Percentiles rank a stretch among this genome's conserved stretches.
Conservation (phyloP, 2,888 invertebrate genomes). For the Aleiodes leptofemur region DNA sequence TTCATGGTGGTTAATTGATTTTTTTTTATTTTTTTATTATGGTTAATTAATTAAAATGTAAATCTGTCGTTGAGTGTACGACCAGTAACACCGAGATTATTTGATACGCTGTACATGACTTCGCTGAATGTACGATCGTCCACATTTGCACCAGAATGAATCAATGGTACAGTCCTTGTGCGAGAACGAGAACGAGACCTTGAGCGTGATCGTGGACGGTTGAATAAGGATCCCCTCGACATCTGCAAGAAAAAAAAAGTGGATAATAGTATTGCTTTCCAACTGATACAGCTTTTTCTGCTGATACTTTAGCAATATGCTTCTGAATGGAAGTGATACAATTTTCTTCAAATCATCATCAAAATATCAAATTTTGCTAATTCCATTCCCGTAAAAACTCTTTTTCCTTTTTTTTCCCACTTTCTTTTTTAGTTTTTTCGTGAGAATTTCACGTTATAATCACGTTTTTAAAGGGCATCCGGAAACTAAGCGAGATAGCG, state of each 20-base stretch:
- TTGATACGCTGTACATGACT: conserved; percentile 71
- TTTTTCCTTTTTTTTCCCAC: too few species aligned
- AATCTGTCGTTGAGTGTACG: conserved; percentile 73
- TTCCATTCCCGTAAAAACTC: too few species aligned
- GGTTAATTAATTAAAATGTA: conserved; percentile 62
- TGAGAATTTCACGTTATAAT: too few species aligned
- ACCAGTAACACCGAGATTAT: conserved; percentile 69
- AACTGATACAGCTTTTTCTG: too few species aligned
- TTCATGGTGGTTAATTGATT: conserved; percentile 44
- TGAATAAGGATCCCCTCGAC: conserved; percentile 59
- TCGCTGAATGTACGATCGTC: conserved; percentile 71
- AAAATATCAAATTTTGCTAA: too few species aligned
- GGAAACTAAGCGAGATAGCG: not conserved
- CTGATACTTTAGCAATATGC: too few species aligned
- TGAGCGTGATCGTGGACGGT: conserved; percentile 62
- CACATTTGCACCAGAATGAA: conserved; percentile 59
- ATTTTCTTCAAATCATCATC: too few species aligned
- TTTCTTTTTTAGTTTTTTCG: too few species aligned
- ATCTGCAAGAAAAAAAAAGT: conserved; percentile 46
- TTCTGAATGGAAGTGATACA: too few species aligned
- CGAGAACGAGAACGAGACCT: conserved; percentile 70
- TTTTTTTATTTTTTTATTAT: too few species aligned
- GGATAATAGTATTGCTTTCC: too few species aligned
- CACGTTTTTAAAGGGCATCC: too few species aligned
- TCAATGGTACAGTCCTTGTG: conserved; percentile 59